phyloP scores from a whole-genome alignment of 2,888 invertebrate species.

The Agriopis leucophaearia region DNA sequence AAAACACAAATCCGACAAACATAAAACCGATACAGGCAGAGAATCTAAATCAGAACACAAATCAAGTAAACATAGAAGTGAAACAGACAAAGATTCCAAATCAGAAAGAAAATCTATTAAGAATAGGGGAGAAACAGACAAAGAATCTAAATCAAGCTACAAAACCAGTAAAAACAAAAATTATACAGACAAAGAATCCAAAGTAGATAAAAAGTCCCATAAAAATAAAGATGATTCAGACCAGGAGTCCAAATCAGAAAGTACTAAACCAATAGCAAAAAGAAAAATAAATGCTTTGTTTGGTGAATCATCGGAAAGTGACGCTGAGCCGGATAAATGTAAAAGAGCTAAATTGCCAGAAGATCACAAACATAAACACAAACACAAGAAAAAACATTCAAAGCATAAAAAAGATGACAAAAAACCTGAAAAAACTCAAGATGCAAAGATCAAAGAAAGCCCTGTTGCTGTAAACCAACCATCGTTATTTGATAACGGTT shows the following conservation, averaged over 20 bases:
- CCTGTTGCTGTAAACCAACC: slow-evolving; percentile 35
- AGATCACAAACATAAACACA: slow-evolving; percentile 43
- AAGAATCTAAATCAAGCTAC: slow-evolving; percentile 26
- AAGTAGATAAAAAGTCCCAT: slow-evolving; percentile 36
- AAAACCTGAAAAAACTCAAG: slow-evolving; percentile 41
- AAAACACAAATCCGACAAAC: slow-evolving; percentile 29
- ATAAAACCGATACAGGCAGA: slow-evolving; percentile 6
- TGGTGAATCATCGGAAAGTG: slow-evolving; percentile 83
- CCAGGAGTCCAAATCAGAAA: slow-evolving; percentile 52
- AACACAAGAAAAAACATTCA: slow-evolving; percentile 44
- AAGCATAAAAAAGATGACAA: slow-evolving; percentile 45
- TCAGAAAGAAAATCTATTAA: slow-evolving; percentile 16
- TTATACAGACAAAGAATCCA: slow-evolving; percentile 10
- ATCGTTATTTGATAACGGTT: slow-evolving; percentile 45
- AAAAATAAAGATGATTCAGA: slow-evolving; percentile 34
- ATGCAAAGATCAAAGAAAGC: slow-evolving; percentile 35
- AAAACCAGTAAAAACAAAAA: slow-evolving; percentile 35
- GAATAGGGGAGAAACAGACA: slow-evolving; percentile 4
- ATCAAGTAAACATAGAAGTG: slow-evolving; percentile 15
- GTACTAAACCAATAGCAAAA: slow-evolving; percentile 65
- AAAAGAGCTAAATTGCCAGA: slow-evolving; percentile 62
- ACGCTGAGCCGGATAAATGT: slow-evolving; percentile 56
- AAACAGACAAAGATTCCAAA: slow-evolving; percentile 26
- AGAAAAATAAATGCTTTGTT: slow-evolving; percentile 82
- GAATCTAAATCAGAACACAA: slow-evolving; percentile 25